phyloP scores from a whole-genome alignment of 2,113 vertebrate genomes.

The Leptodactylus fuscus region DNA sequence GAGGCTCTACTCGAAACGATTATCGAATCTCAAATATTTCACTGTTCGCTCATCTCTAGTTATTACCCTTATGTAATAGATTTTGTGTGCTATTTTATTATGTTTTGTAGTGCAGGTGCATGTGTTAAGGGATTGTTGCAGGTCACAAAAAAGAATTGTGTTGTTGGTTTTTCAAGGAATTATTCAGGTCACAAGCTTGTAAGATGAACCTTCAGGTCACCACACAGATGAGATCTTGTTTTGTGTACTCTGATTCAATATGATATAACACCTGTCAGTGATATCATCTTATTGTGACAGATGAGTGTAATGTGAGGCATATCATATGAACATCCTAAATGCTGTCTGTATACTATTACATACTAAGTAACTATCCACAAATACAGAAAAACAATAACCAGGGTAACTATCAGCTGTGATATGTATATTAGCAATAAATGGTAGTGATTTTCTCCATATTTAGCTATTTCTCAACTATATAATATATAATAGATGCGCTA shows the following conservation, averaged over 20 bases:
- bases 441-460: too few species aligned
- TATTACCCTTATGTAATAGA: too few species aligned
- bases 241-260: neutral
- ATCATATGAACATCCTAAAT: neutral
- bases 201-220: neutral
- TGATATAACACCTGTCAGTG: neutral
- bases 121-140: too few species aligned
- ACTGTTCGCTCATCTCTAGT: too few species aligned
- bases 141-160: neutral
- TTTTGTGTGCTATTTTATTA: too few species aligned
- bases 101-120: too few species aligned
- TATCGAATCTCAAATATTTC: too few species aligned
- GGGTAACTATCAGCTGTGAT: neutral
- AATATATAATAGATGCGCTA: too few species aligned
- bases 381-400: neutral
- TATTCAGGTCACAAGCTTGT: neutral
- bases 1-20: too few species aligned
- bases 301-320: neutral
- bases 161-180: neutral
- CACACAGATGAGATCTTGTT: neutral
- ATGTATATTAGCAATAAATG: too few species aligned
- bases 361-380: neutral
- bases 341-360: neutral
- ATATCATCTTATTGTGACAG: neutral
- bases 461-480: too few species aligned